Evolutionary conservation across 2,113 vertebrate genomes (phyloP).

Genomic region (Balaeniceps rex): DNA sequence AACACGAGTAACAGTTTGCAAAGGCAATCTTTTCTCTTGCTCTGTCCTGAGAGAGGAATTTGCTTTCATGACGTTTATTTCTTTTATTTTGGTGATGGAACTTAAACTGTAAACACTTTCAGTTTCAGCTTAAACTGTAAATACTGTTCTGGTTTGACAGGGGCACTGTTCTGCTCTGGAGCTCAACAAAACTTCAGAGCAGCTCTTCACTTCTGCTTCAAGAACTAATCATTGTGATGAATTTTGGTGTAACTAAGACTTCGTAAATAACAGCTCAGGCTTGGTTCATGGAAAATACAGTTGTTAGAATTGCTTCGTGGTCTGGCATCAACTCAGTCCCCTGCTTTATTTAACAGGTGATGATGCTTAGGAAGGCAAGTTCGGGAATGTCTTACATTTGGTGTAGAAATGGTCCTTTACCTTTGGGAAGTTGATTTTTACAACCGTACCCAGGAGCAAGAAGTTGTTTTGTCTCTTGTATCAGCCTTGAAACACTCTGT

Average conservation of each 20-base stretch:
- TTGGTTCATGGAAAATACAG: neutral
- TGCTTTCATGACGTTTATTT: neutral
- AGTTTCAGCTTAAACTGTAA: neutral
- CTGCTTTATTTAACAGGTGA: neutral
- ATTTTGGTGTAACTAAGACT: neutral
- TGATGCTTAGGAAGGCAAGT: neutral
- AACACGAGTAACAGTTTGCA: neutral
- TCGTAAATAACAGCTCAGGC: neutral
- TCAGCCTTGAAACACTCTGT: neutral
- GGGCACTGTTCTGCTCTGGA: neutral
- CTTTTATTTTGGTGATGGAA: neutral
- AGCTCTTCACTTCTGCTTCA: neutral
- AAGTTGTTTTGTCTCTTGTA: neutral
- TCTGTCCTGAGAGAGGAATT: neutral
- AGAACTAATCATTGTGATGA: neutral
- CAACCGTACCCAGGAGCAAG: neutral
- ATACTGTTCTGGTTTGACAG: neutral
- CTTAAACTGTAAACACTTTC: neutral
- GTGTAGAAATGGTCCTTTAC: neutral
- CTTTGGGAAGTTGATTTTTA: neutral
- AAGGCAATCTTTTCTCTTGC: neutral
- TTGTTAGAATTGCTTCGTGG: neutral
- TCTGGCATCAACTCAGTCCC: neutral
- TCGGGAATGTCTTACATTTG: neutral
- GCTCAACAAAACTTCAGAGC: neutral